Percentiles rank a stretch among this genome's conserved stretches.
Evolutionary conservation across 2,113 vertebrate species (phyloP).

Genomic region (Poicephalus meyeri): DNA sequence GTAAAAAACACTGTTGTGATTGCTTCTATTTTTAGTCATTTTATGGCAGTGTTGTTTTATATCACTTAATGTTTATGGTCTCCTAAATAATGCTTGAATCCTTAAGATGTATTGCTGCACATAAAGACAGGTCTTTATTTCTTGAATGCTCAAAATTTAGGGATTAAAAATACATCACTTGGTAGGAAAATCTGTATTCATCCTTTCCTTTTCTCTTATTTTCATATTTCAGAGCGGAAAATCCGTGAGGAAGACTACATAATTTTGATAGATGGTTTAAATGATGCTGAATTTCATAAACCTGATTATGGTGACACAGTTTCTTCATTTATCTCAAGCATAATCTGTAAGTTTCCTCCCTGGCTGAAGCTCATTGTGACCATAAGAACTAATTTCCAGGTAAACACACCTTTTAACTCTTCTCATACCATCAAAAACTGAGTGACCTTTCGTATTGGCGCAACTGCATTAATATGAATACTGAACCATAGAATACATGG

Average conservation of each 20-base stretch:
- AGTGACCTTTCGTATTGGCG: neutral
- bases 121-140: neutral
- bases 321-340: conserved; percentile 90
- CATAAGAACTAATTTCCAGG: conserved; percentile 90
- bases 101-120: neutral
- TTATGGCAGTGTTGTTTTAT: neutral
- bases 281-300: conserved; percentile 98
- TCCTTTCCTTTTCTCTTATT: neutral
- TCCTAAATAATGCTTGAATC: neutral
- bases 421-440: neutral
- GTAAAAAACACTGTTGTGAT: neutral
- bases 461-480: neutral
- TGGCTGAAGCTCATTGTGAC: conserved; percentile 97
- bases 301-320: conserved; percentile 98
- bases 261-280: conserved; percentile 95
- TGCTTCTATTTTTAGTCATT: neutral
- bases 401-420: conserved; percentile 64
- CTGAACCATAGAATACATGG: neutral
- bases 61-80: neutral
- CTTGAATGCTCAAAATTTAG: neutral
- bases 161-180: neutral
- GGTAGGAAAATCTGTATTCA: neutral
- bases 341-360: conserved; percentile 89
- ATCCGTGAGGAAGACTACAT: conserved; percentile 95
- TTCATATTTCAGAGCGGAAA: conserved; percentile 83